Conservation (phyloP, 1,140 invertebrate species). For the Colletes gigas region DNA sequence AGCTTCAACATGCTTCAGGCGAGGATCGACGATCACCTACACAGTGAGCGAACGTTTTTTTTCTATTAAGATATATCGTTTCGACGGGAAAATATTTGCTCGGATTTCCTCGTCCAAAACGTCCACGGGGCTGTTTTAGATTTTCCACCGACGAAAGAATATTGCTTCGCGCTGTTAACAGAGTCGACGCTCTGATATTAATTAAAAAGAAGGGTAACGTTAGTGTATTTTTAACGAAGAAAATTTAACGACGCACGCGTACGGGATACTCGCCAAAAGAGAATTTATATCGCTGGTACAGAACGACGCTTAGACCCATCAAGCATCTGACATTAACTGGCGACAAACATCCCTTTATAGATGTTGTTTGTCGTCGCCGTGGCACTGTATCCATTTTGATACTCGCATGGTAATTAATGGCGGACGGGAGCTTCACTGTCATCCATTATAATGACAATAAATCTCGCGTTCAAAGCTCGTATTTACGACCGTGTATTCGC, state of each 20-base stretch:
- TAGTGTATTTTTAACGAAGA: neutral
- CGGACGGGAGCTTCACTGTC: too few species aligned
- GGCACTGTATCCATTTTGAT: too few species aligned
- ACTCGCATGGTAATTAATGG: too few species aligned
- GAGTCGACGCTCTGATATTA: neutral
- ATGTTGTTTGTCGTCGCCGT: too few species aligned
- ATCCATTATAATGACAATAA: too few species aligned
- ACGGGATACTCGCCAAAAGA: too few species aligned
- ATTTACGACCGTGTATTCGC: too few species aligned
- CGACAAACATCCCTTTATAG: too few species aligned
- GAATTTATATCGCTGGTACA: too few species aligned
- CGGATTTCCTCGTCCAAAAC: neutral
- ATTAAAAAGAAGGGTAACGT: neutral
- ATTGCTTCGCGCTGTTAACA: neutral
- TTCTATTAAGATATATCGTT: neutral
- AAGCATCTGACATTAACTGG: too few species aligned
- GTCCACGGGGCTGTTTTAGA: neutral
- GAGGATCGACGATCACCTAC: slow-evolving; percentile 75
- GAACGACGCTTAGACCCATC: too few species aligned
- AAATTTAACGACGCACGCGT: neutral
- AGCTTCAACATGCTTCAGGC: slow-evolving; percentile 77
- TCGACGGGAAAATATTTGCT: neutral
- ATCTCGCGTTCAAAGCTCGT: too few species aligned
- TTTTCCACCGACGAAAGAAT: neutral
- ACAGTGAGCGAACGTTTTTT: slow-evolving; percentile 69